Conservation (phyloP, 1,140 invertebrate genomes). For the Pachypeltis micranthus region DNA sequence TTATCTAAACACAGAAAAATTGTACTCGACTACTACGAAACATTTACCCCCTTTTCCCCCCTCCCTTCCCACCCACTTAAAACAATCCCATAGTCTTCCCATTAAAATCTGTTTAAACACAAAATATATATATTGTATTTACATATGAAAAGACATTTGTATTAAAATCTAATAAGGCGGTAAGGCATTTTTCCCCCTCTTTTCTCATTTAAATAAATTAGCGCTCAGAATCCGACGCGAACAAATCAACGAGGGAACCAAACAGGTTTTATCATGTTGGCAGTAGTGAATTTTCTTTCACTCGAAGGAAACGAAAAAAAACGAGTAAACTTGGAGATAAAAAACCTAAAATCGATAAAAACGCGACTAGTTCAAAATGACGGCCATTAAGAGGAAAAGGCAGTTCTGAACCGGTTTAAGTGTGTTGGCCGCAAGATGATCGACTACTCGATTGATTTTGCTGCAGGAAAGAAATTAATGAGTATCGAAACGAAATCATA, state of each 20-base stretch:
- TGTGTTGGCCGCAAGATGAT: background rate
- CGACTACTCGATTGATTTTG: background rate
- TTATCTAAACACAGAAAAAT: background rate
- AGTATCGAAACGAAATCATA: background rate
- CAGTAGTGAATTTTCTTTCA: background rate
- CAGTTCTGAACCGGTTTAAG: background rate
- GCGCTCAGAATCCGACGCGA: too few species aligned
- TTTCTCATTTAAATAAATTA: background rate
- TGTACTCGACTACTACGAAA: background rate
- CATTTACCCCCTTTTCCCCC: too few species aligned
- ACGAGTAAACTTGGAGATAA: background rate
- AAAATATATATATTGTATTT: conserved; percentile 4
- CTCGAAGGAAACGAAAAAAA: background rate
- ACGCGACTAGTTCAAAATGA: background rate
- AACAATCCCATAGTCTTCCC: background rate
- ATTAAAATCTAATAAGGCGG: background rate
- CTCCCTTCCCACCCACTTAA: too few species aligned
- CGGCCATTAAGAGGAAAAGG: background rate
- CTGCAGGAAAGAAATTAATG: background rate
- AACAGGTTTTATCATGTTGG: background rate
- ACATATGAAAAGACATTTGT: background rate
- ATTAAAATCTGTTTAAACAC: background rate
- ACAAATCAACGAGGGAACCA: too few species aligned
- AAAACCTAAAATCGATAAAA: background rate
- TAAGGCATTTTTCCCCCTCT: conserved; percentile 10